Percentiles rank a stretch among this genome's conserved stretches.
Conservation (phyloP, 92 coral and sea anemone species). For the Paragorgia papillata region DNA sequence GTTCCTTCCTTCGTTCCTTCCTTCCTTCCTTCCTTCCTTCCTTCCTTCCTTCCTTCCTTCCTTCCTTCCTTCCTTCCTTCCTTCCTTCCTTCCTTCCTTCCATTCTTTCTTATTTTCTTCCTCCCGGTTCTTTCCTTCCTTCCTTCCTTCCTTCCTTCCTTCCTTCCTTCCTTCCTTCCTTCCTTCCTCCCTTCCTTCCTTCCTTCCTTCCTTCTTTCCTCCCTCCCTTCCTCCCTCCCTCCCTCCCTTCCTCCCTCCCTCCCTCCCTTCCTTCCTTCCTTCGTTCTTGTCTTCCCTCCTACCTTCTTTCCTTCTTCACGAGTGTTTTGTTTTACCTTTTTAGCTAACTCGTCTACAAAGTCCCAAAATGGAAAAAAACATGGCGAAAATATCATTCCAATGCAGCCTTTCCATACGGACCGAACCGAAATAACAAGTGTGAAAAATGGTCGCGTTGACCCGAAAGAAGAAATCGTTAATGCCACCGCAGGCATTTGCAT, state of each 20-base stretch:
- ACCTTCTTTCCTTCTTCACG: neutral
- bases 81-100: neutral
- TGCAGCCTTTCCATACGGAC: conserved; percentile 9
- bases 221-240: neutral
- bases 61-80: neutral
- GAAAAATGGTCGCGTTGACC: neutral
- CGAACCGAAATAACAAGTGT: neutral
- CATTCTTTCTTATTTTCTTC: neutral
- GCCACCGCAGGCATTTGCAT: neutral
- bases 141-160: neutral
- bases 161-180: neutral
- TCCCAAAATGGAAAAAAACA: conserved; percentile 4
- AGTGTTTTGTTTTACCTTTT: too few relatives aligned
- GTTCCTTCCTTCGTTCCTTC: neutral
- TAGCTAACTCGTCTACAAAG: neutral
- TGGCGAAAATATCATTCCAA: conserved; percentile 1
- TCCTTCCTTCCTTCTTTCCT: neutral
- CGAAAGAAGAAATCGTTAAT: neutral
- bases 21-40: too few relatives aligned
- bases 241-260: neutral
- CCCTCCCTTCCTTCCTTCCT: neutral
- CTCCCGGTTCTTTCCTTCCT: neutral
- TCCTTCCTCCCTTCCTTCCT: neutral
- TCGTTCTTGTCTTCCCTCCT: neutral
- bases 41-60: too few relatives aligned